phyloP scores from a whole-genome alignment of 2,888 invertebrate genomes.

The Clitarchus hookeri region DNA sequence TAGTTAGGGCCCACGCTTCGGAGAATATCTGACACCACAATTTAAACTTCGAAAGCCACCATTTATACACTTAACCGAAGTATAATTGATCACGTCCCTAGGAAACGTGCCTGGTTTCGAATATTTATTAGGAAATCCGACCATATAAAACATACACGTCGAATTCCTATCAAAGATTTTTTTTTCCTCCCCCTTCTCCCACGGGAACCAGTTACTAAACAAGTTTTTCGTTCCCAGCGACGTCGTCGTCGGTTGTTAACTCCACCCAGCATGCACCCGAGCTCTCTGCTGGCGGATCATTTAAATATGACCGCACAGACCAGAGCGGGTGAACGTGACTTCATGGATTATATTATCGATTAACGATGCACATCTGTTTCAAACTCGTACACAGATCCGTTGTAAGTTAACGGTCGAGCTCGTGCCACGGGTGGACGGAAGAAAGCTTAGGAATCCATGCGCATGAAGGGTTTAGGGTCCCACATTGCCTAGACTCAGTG shows the following conservation, averaged over 20 bases:
- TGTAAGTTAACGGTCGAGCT: too few relatives aligned
- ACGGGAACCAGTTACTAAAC: not conserved
- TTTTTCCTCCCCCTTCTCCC: not conserved
- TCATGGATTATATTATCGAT: not conserved
- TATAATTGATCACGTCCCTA: not conserved
- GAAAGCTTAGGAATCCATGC: too few relatives aligned
- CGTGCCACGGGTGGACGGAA: too few relatives aligned
- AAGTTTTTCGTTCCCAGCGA: not conserved
- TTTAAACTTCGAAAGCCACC: not conserved
- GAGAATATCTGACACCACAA: not conserved
- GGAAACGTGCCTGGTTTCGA: not conserved
- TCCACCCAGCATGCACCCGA: not conserved
- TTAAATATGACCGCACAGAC: not conserved
- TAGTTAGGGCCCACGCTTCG: not conserved
- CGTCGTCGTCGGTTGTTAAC: not conserved
- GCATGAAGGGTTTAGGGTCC: too few relatives aligned
- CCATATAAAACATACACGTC: not conserved
- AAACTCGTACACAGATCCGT: too few relatives aligned
- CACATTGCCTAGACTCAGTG: too few relatives aligned
- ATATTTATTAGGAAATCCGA: constrained; percentile 9
- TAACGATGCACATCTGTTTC: not conserved
- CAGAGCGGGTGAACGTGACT: not conserved
- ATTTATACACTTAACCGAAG: not conserved
- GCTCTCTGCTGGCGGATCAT: not conserved
- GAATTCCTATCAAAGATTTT: not conserved